Evolutionary conservation across 1,140 invertebrate genomes (phyloP).

Genomic region (Cyrtorhinus lividipennis): DNA sequence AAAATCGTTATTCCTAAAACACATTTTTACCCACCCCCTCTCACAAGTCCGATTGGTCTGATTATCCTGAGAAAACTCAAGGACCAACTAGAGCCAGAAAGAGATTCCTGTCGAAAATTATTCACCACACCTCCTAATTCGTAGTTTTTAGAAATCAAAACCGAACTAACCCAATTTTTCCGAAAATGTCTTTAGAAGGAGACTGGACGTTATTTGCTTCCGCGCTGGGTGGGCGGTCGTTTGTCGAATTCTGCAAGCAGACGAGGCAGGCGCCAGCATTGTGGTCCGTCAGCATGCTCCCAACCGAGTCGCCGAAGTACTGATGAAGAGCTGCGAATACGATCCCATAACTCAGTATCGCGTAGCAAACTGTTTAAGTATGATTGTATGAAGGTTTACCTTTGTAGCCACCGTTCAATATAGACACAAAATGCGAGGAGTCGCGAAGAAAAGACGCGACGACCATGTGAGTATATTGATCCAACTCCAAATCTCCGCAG

Average conservation of each 20-base stretch:
- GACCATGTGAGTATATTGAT: conserved; percentile 96
- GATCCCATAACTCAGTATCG: too few species aligned
- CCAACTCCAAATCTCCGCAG: conserved; percentile 71
- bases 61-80: too few species aligned
- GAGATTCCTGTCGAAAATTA: too few species aligned
- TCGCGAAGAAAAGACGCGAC: conserved; percentile 94
- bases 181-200: conserved; percentile 25
- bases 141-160: too few species aligned
- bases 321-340: conserved; percentile 58
- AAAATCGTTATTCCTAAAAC: too few species aligned
- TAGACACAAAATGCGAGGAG: conserved; percentile 80
- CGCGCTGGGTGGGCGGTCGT: not conserved
- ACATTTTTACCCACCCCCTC: too few species aligned
- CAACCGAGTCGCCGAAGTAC: conserved; percentile 63
- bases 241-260: conserved; percentile 35
- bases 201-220: conserved; percentile 11
- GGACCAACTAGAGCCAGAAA: too few species aligned
- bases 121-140: too few species aligned
- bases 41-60: too few species aligned
- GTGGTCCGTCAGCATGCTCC: conserved; percentile 67
- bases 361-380: too few species aligned
- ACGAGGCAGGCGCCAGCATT: conserved; percentile 62
- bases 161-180: conserved; percentile 25
- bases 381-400: conserved; percentile 28
- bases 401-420: conserved; percentile 83